Percentiles rank a stretch among this genome's conserved stretches.
Conservation (phyloP, 2,113 vertebrate genomes). For the Irena cyanogastra region DNA sequence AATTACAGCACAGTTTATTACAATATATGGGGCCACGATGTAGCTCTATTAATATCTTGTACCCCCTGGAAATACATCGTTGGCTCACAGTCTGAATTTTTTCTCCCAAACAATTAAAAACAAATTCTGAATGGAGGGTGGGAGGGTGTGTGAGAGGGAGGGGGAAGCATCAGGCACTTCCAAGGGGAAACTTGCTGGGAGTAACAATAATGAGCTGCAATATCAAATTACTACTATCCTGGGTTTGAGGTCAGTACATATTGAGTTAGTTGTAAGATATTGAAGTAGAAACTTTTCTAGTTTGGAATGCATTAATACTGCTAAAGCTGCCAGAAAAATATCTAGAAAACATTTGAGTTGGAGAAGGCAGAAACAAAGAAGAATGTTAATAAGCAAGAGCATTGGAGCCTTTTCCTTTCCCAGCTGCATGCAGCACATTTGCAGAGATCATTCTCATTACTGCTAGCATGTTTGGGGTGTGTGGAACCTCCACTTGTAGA, state of each 20-base stretch:
- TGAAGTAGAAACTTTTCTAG: slow-evolving; percentile 46
- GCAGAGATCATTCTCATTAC: background rate
- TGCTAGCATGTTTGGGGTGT: background rate
- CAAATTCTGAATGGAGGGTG: slow-evolving; percentile 15
- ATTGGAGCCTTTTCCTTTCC: background rate
- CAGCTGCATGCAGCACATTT: background rate
- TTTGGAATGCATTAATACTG: slow-evolving; percentile 53
- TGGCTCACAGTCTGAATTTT: slow-evolving; percentile 22
- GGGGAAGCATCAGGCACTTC: background rate
- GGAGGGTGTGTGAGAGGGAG: background rate
- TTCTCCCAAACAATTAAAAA: slow-evolving; percentile 27
- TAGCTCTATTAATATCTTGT: slow-evolving; percentile 50
- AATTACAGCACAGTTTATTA: slow-evolving; percentile 62
- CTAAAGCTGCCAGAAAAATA: slow-evolving; percentile 51
- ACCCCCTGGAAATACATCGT: slow-evolving; percentile 14
- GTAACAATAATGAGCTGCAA: slow-evolving; percentile 49
- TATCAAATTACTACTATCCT: slow-evolving; percentile 58
- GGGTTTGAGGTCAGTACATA: slow-evolving; percentile 55
- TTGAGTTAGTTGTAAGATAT: slow-evolving; percentile 48
- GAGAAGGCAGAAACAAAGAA: slow-evolving; percentile 34
- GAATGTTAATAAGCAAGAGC: slow-evolving; percentile 2
- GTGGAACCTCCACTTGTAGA: background rate
- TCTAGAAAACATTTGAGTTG: background rate
- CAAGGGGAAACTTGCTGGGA: slow-evolving; percentile 40
- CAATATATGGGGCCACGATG: slow-evolving; percentile 34